Percentiles rank a stretch among this genome's conserved stretches.
Evolutionary conservation across 2,888 invertebrate genomes (phyloP).

Genomic region (Scaptomyza parva): DNA sequence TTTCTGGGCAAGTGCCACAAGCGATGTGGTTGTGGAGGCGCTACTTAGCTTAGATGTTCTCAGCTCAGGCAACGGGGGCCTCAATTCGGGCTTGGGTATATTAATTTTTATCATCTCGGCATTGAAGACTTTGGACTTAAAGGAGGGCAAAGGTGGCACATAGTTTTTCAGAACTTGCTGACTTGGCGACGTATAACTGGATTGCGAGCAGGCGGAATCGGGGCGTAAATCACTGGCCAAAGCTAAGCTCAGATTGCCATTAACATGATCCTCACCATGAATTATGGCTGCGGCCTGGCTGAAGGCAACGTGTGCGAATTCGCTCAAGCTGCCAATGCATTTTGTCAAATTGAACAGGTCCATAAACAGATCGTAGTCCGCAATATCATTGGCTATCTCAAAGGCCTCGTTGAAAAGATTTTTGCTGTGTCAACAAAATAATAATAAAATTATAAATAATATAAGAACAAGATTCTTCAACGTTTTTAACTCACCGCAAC

Average conservation of each 20-base stretch:
- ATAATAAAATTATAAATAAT: not conserved
- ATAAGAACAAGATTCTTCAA: not conserved
- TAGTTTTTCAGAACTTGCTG: conserved; percentile 81
- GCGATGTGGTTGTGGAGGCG: conserved; percentile 44
- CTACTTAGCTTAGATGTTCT: conserved; percentile 42
- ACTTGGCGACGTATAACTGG: conserved; percentile 86
- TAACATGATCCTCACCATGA: conserved; percentile 74
- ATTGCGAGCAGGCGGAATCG: conserved; percentile 90
- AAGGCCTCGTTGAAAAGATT: conserved; percentile 92
- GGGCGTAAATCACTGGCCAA: conserved; percentile 80
- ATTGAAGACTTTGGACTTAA: conserved; percentile 83
- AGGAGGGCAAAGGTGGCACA: conserved; percentile 84
- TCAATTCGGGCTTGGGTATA: conserved; percentile 84
- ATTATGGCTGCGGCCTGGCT: conserved; percentile 87
- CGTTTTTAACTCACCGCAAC: conserved; percentile 87
- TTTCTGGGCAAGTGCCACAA: conserved; percentile 65
- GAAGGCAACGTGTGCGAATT: conserved; percentile 89
- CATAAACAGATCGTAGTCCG: conserved; percentile 94
- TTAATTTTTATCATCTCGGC: conserved; percentile 84
- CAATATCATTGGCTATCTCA: conserved; percentile 93
- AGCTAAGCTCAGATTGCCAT: conserved; percentile 63
- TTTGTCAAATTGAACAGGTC: conserved; percentile 92
- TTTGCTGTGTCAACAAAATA: conserved; percentile 85
- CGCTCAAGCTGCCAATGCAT: conserved; percentile 86
- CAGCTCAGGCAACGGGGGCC: conserved; percentile 74